A percentile compares a stretch with the other conserved stretches of the same genome.
These are phyloP conservation scores for Brenthis hecate DNA, from an alignment of 2,888 invertebrate species.

Conservation along the genomic window DNA sequence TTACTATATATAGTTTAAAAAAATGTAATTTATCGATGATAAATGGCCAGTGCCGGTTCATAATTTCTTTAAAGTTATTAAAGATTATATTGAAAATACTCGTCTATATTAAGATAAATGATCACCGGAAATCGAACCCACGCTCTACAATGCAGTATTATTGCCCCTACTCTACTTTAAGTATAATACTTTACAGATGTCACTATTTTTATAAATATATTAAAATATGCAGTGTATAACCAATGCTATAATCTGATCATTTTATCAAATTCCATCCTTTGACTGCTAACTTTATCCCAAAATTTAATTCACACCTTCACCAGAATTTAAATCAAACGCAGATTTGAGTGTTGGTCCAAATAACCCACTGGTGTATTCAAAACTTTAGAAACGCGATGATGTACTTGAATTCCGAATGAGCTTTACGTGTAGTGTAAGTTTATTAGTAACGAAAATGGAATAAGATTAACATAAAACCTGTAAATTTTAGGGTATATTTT, in stretches of 20 bases:
- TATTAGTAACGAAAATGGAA: not conserved
- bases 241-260: slow-evolving; percentile 37
- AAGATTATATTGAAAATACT: too few relatives aligned
- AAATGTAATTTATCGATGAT: slow-evolving; percentile 4
- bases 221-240: not conserved
- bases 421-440: not conserved
- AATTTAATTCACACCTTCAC: slow-evolving; percentile 14
- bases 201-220: not conserved
- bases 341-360: slow-evolving; percentile 9
- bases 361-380: slow-evolving; percentile 13
- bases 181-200: too few relatives aligned
- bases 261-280: slow-evolving; percentile 29
- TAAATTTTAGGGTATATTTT: too few relatives aligned
- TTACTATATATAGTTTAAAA: too few relatives aligned
- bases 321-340: slow-evolving; percentile 15
- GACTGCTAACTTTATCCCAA: slow-evolving; percentile 13
- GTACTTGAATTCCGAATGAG: slow-evolving; percentile 16
- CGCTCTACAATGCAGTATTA: too few relatives aligned
- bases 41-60: not conserved
- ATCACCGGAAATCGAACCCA: too few relatives aligned
- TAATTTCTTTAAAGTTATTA: not conserved
- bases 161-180: too few relatives aligned
- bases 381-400: slow-evolving; percentile 15
- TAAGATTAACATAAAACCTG: too few relatives aligned
- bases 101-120: too few relatives aligned